Conservation (phyloP, 1,140 invertebrate genomes). For the Drosophila lacertosa region DNA sequence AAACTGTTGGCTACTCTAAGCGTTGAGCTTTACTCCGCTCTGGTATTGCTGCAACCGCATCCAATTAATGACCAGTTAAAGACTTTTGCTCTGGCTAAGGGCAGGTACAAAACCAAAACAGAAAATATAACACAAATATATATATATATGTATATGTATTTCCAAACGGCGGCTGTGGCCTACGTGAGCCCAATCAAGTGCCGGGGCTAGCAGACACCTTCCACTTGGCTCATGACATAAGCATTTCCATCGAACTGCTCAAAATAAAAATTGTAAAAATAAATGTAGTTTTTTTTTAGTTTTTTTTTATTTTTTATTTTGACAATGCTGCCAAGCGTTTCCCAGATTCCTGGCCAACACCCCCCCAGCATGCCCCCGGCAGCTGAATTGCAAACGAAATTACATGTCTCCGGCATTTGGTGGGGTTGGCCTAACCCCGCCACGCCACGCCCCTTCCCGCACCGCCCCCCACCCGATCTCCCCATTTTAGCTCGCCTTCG, state of each 20-base stretch:
- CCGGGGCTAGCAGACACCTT: slow-evolving; percentile 18
- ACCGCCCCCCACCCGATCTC: too few relatives aligned
- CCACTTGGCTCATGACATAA: slow-evolving; percentile 58
- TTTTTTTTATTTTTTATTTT: slow-evolving; percentile 46
- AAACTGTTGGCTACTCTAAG: background rate
- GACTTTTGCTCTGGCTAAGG: slow-evolving; percentile 35
- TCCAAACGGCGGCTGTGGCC: slow-evolving; percentile 7
- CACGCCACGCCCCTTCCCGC: background rate
- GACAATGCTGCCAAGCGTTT: slow-evolving; percentile 54
- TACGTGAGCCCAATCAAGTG: slow-evolving; percentile 45
- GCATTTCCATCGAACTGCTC: slow-evolving; percentile 44
- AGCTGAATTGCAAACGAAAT: slow-evolving; percentile 62
- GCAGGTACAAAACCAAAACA: slow-evolving; percentile 13
- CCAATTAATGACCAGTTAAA: slow-evolving; percentile 50
- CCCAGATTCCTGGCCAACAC: slow-evolving; percentile 19
- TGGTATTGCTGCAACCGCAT: slow-evolving; percentile 26
- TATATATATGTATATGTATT: too few relatives aligned
- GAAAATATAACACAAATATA: background rate
- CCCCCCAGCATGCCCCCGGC: background rate
- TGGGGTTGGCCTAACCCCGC: background rate
- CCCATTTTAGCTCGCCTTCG: slow-evolving; percentile 1
- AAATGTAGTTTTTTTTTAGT: background rate
- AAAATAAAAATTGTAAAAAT: slow-evolving; percentile 2
- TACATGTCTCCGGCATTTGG: slow-evolving; percentile 59
- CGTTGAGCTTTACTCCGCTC: background rate